A percentile compares a stretch with the other conserved stretches of the same genome.
These are phyloP conservation scores for Noctua janthina DNA, from an alignment of 2,888 invertebrate species.

Conservation along the genomic window DNA sequence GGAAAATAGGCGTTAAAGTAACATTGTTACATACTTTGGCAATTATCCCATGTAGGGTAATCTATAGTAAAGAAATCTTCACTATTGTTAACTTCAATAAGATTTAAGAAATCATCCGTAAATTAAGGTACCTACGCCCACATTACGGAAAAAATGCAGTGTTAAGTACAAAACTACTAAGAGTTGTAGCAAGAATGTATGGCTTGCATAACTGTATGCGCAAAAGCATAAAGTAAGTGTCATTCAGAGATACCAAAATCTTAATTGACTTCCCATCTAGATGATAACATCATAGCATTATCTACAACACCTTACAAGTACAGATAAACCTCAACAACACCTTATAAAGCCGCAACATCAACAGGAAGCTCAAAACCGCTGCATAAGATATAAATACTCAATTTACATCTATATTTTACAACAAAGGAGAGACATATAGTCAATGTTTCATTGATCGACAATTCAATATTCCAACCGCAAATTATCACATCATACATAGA, in stretches of 20 bases:
- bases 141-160: not conserved
- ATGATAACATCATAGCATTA: constrained; percentile 26
- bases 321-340: constrained; percentile 45
- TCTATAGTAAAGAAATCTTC: not conserved
- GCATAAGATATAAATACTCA: constrained; percentile 42
- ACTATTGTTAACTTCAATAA: not conserved
- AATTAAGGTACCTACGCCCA: not conserved
- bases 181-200: not conserved
- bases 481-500: constrained; percentile 58
- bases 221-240: not conserved
- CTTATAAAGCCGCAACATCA: constrained; percentile 38
- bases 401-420: constrained; percentile 51
- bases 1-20: not conserved
- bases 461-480: constrained; percentile 60
- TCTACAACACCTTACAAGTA: constrained; percentile 34
- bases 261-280: constrained; percentile 28
- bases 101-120: not conserved
- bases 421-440: constrained; percentile 53
- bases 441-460: constrained; percentile 50
- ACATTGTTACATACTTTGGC: not conserved
- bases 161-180: not conserved
- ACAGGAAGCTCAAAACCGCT: constrained; percentile 52
- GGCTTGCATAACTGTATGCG: not conserved
- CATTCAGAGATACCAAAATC: constrained; percentile 1
- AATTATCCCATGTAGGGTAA: not conserved